phyloP scores from a whole-genome alignment of 2,797 vertebrate species.

The Sebastes minor region DNA sequence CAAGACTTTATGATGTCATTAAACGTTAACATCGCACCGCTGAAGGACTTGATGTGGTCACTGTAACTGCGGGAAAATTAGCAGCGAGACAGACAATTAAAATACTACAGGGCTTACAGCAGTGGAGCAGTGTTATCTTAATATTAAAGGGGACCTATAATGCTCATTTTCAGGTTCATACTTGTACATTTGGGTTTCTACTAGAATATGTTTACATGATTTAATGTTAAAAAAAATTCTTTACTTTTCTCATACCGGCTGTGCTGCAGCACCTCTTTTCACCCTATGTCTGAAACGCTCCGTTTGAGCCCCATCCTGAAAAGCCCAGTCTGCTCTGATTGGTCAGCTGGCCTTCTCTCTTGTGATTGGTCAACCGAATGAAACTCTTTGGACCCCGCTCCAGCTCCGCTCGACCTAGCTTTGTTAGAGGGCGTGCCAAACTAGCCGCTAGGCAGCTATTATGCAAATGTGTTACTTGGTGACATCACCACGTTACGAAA shows the following conservation, averaged over 20 bases:
- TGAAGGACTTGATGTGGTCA: slow-evolving; percentile 32
- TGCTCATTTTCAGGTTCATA: neutral
- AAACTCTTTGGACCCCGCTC: neutral
- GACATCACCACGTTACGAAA: neutral
- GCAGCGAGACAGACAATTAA: neutral
- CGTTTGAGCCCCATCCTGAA: neutral
- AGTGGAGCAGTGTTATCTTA: neutral
- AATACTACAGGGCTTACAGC: neutral
- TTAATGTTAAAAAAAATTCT: neutral
- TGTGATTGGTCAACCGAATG: too few relatives aligned
- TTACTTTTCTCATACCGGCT: neutral
- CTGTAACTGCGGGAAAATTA: slow-evolving; percentile 35
- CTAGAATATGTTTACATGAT: neutral
- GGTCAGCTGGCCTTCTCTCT: neutral
- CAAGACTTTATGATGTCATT: slow-evolving; percentile 53
- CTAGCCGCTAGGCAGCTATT: neutral
- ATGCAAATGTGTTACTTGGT: neutral
- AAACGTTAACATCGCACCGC: slow-evolving; percentile 34
- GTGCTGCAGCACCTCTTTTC: too few relatives aligned
- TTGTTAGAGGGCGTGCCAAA: neutral
- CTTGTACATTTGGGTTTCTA: neutral
- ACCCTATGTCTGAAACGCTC: neutral
- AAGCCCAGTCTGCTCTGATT: neutral
- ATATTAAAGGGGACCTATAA: neutral
- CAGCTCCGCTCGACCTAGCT: neutral